Evolutionary conservation across 2,888 invertebrate genomes (phyloP), one percentile per base, ranked within the genome.

Genomic region (Suillia variegata): DNA sequence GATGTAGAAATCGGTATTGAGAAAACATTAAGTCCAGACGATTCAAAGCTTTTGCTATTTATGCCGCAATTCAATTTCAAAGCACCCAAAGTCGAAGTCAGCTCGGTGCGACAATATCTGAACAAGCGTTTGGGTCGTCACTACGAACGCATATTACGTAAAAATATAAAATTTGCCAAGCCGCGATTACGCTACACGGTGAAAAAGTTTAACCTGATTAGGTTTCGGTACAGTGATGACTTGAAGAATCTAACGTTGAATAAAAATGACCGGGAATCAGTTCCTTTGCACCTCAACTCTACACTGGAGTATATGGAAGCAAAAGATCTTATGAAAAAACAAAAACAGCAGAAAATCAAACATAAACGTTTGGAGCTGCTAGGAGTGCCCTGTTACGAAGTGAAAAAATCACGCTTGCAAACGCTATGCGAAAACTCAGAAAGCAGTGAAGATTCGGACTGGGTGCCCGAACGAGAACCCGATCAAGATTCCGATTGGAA

Each of bases 121-220:
- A 58, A 58, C 0, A 73, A 76, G 48, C 73, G 70, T 0, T 34
- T 80, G 21, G 80, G 78, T 0, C 59, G 67, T 0, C 79, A 80
- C 34, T 80, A 81, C 59, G 71, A 79, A 18, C 72, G 75, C 0
- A 61, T 65, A 8, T 59, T 70, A 1, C 71, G 73, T 18, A 78
- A 75, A 64, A 75, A 74, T 2, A 53, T 80, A 0, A 74, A 75
- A 55, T 62, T 80, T 1, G 73, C 72, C 13, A 75, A 78, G 26
- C 81, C 80, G 0, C 73, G 69, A 15, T 56, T 76, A 2, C 65
- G 65, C 8, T 74, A 76, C 10, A 69, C 72, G 10, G 75, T 80
- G 0, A 78, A 71, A 26, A 82, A 81, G 57, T 81, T 81, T 15
- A 80, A 80, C 61, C 64, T 81, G n/a, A 80, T 80, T 10, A 73